Base-by-base conservation (phyloP, 1,140 invertebrate genomes). In the Epicauta chinensis region DNA sequence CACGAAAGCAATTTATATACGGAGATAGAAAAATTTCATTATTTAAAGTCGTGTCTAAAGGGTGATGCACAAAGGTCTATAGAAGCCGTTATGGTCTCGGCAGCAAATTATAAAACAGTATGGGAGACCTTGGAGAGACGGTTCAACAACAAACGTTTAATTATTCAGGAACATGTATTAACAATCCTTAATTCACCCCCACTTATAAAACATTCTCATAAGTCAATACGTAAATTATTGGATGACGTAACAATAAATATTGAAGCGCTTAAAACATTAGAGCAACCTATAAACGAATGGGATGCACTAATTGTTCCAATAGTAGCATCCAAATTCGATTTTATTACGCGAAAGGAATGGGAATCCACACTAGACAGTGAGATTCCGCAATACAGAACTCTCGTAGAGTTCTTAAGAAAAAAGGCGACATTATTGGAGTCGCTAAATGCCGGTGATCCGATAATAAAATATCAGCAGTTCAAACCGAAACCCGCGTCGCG, bases 121-220 rank as follows among this genome's bases (percentile, higher is more conserved):
- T 66, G 63, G 62, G 51, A 63, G 4, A 34, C 65, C 11, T 53
- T 71, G 16, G 63, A 63, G 35, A 42, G 59, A 13, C 51, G 65
- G 23, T 73, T 62, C 41, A 59, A 69, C 5, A 66, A 66, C 43
- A 66, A 64, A 44, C 15, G 61, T 39, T 31, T 67, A 30, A 67
- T 66, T 17, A 46, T 66, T 12, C 62, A 63, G 32, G 53, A 60
- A 16, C 61, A 69, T 50, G 56, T 67, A 10, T 58, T 61, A 35
- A 50, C 52, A 30, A 44, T 69, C 17, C 64, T 59, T 53, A 35
- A 54, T 16, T 55, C 63, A 41, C 54, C 17, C 29, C 43, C 34
- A 32, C 17, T 65, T n/a, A 32, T 13, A 16, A 58, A 42, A 38
- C 57, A 63, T 17, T 58, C 60, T 0, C 39, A 51, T 6, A 7